phyloP scores from a whole-genome alignment of 2,888 invertebrate species.

The Colostygia pectinataria region DNA sequence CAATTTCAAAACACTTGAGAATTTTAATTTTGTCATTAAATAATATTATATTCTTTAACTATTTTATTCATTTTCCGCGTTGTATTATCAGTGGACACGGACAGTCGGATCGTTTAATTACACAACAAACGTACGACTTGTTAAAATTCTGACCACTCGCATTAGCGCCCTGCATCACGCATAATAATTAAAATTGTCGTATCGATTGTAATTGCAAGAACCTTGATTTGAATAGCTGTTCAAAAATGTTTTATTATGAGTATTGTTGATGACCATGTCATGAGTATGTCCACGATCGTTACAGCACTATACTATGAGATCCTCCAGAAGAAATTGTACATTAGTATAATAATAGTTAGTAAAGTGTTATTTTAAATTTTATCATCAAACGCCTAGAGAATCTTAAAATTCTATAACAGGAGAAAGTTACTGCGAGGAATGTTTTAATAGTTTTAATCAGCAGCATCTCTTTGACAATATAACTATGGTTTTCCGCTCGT shows the following conservation, averaged over 20 bases:
- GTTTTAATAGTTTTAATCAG: conserved; percentile 31
- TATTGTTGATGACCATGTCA: background rate
- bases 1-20: no score
- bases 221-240: background rate
- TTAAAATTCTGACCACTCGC: conserved; percentile 10
- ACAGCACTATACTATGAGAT: no score
- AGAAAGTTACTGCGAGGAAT: conserved; percentile 28
- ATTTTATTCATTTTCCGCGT: background rate
- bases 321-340: no score
- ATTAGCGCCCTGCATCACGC: conserved; percentile 5
- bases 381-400: conserved; percentile 1
- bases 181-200: conserved; percentile 15
- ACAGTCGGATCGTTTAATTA: conserved; percentile 1
- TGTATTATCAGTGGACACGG: background rate
- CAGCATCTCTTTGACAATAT: conserved; percentile 26
- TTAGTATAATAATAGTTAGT: no score
- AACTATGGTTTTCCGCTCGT: conserved; percentile 27
- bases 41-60: no score
- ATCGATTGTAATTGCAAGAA: conserved; percentile 2
- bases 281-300: no score
- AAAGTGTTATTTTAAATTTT: no score
- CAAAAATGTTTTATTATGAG: background rate
- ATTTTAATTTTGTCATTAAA: no score
- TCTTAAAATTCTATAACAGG: conserved; percentile 9
- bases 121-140: background rate